Conservation (phyloP, 2,797 vertebrate genomes). For the Eulemur rubriventer region DNA sequence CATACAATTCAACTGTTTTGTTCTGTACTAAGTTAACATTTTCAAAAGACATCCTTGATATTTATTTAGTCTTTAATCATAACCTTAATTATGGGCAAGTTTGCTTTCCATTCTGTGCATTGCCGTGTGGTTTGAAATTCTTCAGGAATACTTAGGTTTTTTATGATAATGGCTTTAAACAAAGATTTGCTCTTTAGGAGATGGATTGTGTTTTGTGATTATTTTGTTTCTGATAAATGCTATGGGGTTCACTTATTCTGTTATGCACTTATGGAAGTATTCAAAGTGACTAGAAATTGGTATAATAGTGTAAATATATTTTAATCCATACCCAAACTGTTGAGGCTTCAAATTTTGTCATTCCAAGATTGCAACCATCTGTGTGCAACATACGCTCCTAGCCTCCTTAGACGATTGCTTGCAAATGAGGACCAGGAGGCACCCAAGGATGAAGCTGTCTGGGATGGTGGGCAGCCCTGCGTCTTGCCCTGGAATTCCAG, state of each 20-base stretch:
- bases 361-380: neutral
- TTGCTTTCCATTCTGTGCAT: neutral
- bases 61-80: neutral
- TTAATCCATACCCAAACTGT: neutral
- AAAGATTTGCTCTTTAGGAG: neutral
- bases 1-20: neutral
- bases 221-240: neutral
- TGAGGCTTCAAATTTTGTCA: neutral
- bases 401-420: too few species aligned
- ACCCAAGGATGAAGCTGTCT: fast-evolving
- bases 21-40: neutral
- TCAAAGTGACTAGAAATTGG: neutral
- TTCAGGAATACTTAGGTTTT: neutral
- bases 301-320: neutral
- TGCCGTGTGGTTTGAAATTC: neutral
- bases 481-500: too few species aligned
- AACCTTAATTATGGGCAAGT: neutral
- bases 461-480: fast-evolving
- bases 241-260: neutral
- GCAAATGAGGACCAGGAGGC: neutral
- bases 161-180: neutral
- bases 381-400: fast-evolving
- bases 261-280: neutral
- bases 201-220: neutral
- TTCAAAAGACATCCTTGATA: neutral